phyloP scores from a whole-genome alignment of 2,888 invertebrate species.

The Erpobdella octoculata region DNA sequence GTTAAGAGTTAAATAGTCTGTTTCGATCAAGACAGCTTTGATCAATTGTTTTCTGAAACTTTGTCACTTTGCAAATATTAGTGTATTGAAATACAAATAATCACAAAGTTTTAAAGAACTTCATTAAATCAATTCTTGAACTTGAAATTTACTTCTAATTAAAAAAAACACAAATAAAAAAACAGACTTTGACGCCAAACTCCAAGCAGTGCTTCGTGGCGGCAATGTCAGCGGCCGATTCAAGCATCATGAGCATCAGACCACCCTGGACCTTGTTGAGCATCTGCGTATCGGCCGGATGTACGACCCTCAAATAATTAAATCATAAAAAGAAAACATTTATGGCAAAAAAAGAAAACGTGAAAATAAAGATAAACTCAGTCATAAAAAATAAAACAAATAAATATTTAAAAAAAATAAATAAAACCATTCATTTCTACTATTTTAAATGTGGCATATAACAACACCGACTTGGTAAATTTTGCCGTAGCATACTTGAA shows the following conservation, averaged over 20 bases:
- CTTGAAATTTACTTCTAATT: too few relatives aligned
- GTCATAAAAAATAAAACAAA: background rate
- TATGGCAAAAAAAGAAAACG: background rate
- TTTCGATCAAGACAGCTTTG: background rate
- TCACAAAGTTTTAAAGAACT: too few relatives aligned
- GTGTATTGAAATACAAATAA: too few relatives aligned
- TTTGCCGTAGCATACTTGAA: background rate
- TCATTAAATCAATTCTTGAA: too few relatives aligned
- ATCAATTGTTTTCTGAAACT: background rate
- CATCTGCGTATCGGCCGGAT: conserved; percentile 18
- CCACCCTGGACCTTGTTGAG: conserved; percentile 19
- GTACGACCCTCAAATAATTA: conserved; percentile 13
- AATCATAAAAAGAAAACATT: background rate
- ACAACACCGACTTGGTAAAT: background rate
- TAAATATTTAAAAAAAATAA: too few relatives aligned
- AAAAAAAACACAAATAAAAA: background rate
- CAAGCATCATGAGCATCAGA: background rate
- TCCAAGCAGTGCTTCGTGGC: conserved; percentile 7
- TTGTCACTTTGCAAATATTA: too few relatives aligned
- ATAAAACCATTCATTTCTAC: too few relatives aligned
- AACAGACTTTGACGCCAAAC: background rate
- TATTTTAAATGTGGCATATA: too few relatives aligned
- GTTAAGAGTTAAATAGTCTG: background rate
- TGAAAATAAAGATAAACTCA: background rate
- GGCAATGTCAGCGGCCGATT: conserved; percentile 20